These are phyloP conservation scores for Pheucticus melanocephalus DNA, from an alignment of 2,113 vertebrate genomes.

Conservation along the genomic window DNA sequence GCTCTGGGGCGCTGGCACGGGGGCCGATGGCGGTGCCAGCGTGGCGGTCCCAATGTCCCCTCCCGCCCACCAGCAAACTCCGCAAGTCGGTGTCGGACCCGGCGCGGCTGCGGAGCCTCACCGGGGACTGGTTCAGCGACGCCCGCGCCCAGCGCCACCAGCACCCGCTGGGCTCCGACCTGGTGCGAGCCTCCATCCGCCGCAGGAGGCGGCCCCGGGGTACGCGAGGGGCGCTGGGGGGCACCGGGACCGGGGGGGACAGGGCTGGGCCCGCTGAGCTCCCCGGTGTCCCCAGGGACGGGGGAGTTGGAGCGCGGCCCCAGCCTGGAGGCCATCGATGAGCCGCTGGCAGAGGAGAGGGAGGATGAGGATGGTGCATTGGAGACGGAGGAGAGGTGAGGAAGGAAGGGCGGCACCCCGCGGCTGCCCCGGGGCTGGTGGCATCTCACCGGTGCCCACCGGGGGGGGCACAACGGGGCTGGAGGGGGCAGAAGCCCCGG, in stretches of 20 bases:
- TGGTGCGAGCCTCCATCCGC: conserved; percentile 87
- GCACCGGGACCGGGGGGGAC: accelerated
- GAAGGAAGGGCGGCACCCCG: accelerated
- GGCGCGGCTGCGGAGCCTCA: conserved; percentile 74
- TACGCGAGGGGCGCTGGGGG: conserved; percentile 41
- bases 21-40: accelerated
- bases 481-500: neutral
- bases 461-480: neutral
- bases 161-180: conserved; percentile 75
- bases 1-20: accelerated
- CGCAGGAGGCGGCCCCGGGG: conserved; percentile 81
- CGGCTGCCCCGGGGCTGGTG: neutral
- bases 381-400: neutral
- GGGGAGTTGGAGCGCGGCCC: neutral
- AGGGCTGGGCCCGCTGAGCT: too few relatives aligned
- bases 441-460: accelerated
- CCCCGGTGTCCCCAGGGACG: neutral
- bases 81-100: conserved; percentile 78
- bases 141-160: conserved; percentile 79
- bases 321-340: neutral
- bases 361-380: neutral
- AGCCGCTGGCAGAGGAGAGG: neutral
- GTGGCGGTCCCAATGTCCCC: accelerated
- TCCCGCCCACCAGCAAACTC: conserved; percentile 72
- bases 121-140: conserved; percentile 89